Base-by-base conservation (phyloP, 2,797 vertebrate genomes). In the Myotis findleyi region DNA sequence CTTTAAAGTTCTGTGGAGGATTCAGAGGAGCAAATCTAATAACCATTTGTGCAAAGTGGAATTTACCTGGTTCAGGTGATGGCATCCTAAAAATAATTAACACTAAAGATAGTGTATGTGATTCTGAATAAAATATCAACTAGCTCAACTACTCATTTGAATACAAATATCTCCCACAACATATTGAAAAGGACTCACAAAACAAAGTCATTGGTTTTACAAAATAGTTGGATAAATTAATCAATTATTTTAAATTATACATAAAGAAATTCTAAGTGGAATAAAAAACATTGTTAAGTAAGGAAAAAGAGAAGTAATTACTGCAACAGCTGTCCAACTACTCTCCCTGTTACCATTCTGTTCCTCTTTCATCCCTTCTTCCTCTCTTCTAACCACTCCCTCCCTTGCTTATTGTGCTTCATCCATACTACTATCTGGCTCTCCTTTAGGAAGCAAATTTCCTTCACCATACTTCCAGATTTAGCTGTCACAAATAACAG, bases 21-120 rank as follows among this genome's bases (percentile, higher is more conserved):
- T 55, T n/a, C 36, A 89, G 21, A 53, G 12, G 30, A 53, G 2
- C 12, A 76, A 73, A 91, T 89, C 3, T 77, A 75, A 75, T 6
- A 87, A 71, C 3, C 57, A 59, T 59, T 59, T 59, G 57, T 4
- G 2, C 23, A 59, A 59, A 25, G 11, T 59, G 57, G 57, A 5
- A 82, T 72, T 77, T 68, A 4, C 4, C 18, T 76, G 10, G 20
- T 71, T 95, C 33, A 85, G 20, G n/a, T 80, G 64, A 85, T 20
- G 4, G 13, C 51, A 89, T 80, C 20, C n/a, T 84, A 44, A 77
- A 89, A 94, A 81, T 76, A 14, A 84, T 81, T 84, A 55, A 75
- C 41, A 49, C 7, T 69, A 66, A 84, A 55, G 18, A 5, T 53
- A 66, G 90, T 85, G 23, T 10, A 71, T 76, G 41, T 71, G 36